These are phyloP conservation scores for Notothenia coriiceps DNA, from an alignment of 2,113 vertebrate genomes.

Conservation along the genomic window DNA sequence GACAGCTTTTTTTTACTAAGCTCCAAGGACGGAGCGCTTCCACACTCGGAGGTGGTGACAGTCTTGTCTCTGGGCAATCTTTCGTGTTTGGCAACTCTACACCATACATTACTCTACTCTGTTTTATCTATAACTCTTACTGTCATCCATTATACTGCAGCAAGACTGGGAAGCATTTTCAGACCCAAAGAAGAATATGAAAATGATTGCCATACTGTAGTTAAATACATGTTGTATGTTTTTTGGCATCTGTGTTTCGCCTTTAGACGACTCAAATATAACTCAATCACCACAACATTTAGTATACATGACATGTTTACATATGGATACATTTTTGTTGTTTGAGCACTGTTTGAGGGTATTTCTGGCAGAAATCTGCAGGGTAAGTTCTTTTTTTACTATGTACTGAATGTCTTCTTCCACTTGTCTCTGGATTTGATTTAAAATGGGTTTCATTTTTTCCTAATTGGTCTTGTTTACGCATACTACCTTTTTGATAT, in stretches of 20 bases:
- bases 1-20: conserved; percentile 21
- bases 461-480: background rate
- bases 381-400: too few relatives aligned
- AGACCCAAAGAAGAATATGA: background rate
- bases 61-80: conserved; percentile 16
- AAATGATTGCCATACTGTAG: background rate
- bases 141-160: background rate
- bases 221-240: background rate
- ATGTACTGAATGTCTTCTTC: background rate
- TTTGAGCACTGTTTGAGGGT: conserved; percentile 1
- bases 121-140: conserved; percentile 24
- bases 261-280: background rate
- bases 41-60: conserved; percentile 56
- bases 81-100: conserved; percentile 4
- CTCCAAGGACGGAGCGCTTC: conserved; percentile 38
- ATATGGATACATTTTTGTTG: background rate
- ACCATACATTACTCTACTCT: background rate
- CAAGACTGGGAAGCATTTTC: background rate
- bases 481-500: background rate
- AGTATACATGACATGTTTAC: background rate
- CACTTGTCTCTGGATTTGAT: background rate
- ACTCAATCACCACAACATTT: background rate
- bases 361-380: background rate
- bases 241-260: conserved; percentile 20
- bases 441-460: background rate